Evolutionary conservation across 2,113 vertebrate species (phyloP), one percentile per base, ranked within the genome.

Genomic region (Ondatra zibethicus): DNA sequence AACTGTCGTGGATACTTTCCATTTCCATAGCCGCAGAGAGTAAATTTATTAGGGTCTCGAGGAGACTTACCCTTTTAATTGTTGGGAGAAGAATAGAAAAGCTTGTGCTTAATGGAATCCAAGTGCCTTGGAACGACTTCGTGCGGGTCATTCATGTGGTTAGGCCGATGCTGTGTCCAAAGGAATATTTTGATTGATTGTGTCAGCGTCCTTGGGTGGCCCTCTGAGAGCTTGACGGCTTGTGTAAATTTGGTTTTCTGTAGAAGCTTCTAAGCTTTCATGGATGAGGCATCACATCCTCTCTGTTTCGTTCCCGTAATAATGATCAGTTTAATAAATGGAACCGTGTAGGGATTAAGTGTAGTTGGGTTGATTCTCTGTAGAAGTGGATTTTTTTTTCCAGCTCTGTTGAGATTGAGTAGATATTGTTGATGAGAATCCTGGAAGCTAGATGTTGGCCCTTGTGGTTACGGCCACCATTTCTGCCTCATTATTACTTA

Each of bases 141-240:
- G 89, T 85, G 78, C 0, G 0, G 84, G 84, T 92, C 88, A 88
- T 96, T 97, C 93, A 96, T 96, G 96, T 97, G 96, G 95, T 96
- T 94, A 89, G 42, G 63, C 92, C 76, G 85, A 2, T 0, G 17
- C n/a, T 80, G 86, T 76, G 92, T 96, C 91, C 96, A 97, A 55
- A 90, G 87, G 84, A 92, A 58, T 92, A 81, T 96, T 97, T 97
- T 97, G 97, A 96, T 93, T 92, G 96, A 97, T 93, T 92, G 92
- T 97, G 97, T 96, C 97, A 95, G 90, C 5, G 23, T 97, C 94
- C 93, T 96, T 97, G 95, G 96, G 94, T 97, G 97, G 97, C 88
- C 94, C 66, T 93, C 75, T 55, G 36, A 85, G 87, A 87, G 77
- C 85, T 72, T 75, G 77, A 86, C 80, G 90, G 94, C 85, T 88